Evolutionary conservation across 2,888 invertebrate genomes (phyloP).

Genomic region (Ceramica pisi): DNA sequence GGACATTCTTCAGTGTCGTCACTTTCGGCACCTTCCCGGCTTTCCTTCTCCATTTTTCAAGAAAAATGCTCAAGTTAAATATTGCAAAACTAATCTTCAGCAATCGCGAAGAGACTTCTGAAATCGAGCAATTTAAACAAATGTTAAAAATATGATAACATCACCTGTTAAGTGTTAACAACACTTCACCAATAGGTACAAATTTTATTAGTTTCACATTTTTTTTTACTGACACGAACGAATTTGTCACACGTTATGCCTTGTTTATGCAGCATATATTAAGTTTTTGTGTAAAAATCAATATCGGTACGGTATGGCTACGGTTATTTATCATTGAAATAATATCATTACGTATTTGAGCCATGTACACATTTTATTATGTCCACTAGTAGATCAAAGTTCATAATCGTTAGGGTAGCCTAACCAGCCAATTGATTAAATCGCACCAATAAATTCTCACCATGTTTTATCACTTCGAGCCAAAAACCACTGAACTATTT

Average conservation of each 20-base stretch:
- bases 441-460: constrained; percentile 20
- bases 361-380: not conserved
- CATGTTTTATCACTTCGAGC: constrained; percentile 22
- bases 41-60: constrained; percentile 50
- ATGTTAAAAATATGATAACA: not conserved
- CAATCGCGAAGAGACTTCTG: constrained; percentile 44
- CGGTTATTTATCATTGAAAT: constrained; percentile 1
- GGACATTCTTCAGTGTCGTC: constrained; percentile 53
- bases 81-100: constrained; percentile 8
- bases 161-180: not conserved
- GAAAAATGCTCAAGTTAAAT: constrained; percentile 9
- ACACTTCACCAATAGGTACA: no score
- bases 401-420: not conserved
- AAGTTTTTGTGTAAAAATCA: constrained; percentile 6
- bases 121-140: constrained; percentile 27
- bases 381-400: constrained; percentile 1
- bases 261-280: constrained; percentile 4
- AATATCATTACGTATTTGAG: not conserved
- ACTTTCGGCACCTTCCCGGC: constrained; percentile 29
- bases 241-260: constrained; percentile 6
- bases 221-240: not conserved
- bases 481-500: constrained; percentile 6
- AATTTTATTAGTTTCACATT: not conserved
- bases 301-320: no score
- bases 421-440: not conserved